Evolutionary conservation across 2,888 invertebrate genomes (phyloP).

Genomic region (Byasa hedistus): DNA sequence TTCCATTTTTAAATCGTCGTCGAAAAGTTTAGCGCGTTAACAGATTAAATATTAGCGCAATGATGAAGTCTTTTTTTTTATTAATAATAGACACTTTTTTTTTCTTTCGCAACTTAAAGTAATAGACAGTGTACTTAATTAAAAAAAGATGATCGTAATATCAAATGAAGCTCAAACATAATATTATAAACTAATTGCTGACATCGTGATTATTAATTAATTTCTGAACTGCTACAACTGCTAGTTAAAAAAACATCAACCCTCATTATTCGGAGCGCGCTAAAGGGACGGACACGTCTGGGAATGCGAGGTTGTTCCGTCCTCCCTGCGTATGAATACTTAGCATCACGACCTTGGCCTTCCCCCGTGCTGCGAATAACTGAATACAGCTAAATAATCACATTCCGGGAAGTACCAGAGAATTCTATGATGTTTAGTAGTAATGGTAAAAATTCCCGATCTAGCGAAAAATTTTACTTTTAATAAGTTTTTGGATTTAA

Average conservation of each 20-base stretch:
- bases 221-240: not conserved
- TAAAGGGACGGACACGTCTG: conserved; percentile 29
- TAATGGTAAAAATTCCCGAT: not conserved
- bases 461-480: too few relatives aligned
- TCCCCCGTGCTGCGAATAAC: conserved; percentile 27
- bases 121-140: too few relatives aligned
- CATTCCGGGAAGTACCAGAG: conserved; percentile 33
- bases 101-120: too few relatives aligned
- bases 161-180: too few relatives aligned
- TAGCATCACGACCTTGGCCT: conserved; percentile 36
- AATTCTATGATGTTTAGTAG: conserved; percentile 6
- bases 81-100: too few relatives aligned
- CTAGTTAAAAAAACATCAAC: not conserved
- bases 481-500: too few relatives aligned
- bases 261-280: not conserved
- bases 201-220: not conserved
- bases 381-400: conserved; percentile 36
- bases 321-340: conserved; percentile 29
- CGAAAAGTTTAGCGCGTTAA: too few relatives aligned
- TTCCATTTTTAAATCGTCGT: too few relatives aligned
- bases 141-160: too few relatives aligned
- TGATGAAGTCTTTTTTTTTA: not conserved
- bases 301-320: conserved; percentile 38
- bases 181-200: not conserved
- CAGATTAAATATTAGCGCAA: too few relatives aligned